Base-by-base conservation (phyloP, 2,113 vertebrate genomes). In the Thomomys bottae region DNA sequence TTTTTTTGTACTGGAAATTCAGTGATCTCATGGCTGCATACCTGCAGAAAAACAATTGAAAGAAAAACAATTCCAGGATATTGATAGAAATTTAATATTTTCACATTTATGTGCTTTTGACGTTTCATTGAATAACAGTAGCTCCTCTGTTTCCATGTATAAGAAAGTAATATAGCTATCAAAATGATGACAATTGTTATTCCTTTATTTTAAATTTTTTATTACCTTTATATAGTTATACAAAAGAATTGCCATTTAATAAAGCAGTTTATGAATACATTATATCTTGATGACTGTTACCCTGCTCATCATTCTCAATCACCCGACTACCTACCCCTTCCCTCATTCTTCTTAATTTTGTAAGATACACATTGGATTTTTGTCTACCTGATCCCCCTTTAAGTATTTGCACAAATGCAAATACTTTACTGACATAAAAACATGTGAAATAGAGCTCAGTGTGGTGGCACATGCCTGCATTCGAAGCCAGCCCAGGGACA, bases 61-160 rank as follows among this genome's bases (percentile, higher is more conserved):
- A 38, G 49, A 78, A 91, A 91, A 87, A 20, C 5, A n/a, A 38
- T 76, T 84, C 14, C 28, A 90, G n/a, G 36, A 76, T 94, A 77
- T 80, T 68, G 49, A 28, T 63, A 64, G 54, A 64, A 79, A 66
- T 38, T 80, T 32, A 67, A 26, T 87, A 15, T 9, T 34, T 83
- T 73, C 28, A 38, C n/a, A 54, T 88, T 75, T 72, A 17, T 90
- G 12, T 57, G 34, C 76, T 92, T 71, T 81, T 88, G n/a, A 89
- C 68, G 5, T 84, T 92, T 63, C 59, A 4, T 92, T 81, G 70
- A 32, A 32, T 90, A 81, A 84, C n/a, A 54, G 4, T 59, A 80
- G 38, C 75, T 67, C 18, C 63, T 92, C 34, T 78, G 5, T 83
- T 91, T 89, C 32, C 14, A 63, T 12, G 14, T 67, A 54, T 15